A percentile compares a stretch with the other conserved stretches of the same genome.
phyloP scores from a whole-genome alignment of 2,888 invertebrate genomes.

The Norana najaformis region DNA sequence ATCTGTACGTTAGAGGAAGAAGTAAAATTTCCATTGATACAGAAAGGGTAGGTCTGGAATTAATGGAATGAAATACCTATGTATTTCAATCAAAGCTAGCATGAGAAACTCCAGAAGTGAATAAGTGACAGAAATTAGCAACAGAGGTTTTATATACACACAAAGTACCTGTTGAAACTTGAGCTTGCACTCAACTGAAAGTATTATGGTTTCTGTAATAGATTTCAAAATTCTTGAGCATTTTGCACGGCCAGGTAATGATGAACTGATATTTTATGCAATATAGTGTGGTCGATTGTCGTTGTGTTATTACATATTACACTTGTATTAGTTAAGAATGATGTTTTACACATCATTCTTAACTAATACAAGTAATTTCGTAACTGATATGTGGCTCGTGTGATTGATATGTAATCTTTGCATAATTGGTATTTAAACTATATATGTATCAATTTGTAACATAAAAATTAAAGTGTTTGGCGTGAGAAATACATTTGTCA shows the following conservation, averaged over 20 bases:
- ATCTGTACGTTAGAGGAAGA: neutral
- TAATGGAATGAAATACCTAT: neutral
- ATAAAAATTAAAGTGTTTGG: neutral
- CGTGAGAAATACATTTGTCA: neutral
- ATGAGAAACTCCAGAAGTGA: too few relatives aligned
- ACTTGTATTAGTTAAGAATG: too few relatives aligned
- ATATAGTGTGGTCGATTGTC: slow-evolving; percentile 5
- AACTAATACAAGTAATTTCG: slow-evolving; percentile 9
- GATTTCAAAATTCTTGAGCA: neutral
- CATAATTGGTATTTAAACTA: neutral
- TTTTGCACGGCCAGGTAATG: neutral
- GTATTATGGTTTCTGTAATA: neutral
- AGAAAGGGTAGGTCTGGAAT: neutral
- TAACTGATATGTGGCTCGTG: neutral
- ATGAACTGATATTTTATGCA: neutral
- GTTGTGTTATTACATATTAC: too few relatives aligned
- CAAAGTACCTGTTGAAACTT: too few relatives aligned
- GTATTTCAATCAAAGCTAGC: neutral
- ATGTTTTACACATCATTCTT: too few relatives aligned
- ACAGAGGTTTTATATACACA: neutral
- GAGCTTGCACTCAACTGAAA: neutral
- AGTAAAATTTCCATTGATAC: neutral
- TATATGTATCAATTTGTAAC: slow-evolving; percentile 4
- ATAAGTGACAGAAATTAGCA: neutral
- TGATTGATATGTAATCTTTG: neutral